Conservation (phyloP, 2,888 invertebrate genomes). For the Nipponacmea schrenckii region DNA sequence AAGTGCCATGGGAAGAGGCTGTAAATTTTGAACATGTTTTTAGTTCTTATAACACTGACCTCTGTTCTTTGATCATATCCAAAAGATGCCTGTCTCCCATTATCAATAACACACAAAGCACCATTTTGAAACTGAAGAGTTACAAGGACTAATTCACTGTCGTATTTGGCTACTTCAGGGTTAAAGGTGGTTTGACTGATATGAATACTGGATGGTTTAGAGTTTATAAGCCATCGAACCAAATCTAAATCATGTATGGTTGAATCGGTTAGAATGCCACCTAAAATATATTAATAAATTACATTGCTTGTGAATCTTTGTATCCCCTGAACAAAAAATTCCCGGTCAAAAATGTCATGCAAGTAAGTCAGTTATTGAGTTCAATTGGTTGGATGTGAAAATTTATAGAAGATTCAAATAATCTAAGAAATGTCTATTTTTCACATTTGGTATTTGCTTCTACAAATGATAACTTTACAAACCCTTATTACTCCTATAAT, state of each 20-base stretch:
- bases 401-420: no score
- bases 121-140: slow-evolving; percentile 75
- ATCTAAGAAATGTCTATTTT: no score
- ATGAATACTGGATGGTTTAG: slow-evolving; percentile 74
- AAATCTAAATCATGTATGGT: slow-evolving; percentile 78
- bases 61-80: slow-evolving; percentile 79
- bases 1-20: no score
- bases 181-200: slow-evolving; percentile 72
- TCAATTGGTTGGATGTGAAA: no score
- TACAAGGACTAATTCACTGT: slow-evolving; percentile 76
- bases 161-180: slow-evolving; percentile 73
- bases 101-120: slow-evolving; percentile 74
- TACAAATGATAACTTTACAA: no score
- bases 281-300: slow-evolving; percentile 54
- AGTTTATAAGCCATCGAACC: slow-evolving; percentile 75
- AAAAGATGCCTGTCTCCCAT: slow-evolving; percentile 74
- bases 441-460: no score
- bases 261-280: slow-evolving; percentile 78
- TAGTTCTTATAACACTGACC: slow-evolving; percentile 42
- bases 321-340: background rate
- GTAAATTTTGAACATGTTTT: no score
- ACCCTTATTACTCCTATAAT: slow-evolving; percentile 68
- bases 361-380: no score
- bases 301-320: background rate
- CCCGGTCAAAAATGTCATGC: no score